phyloP scores from a whole-genome alignment of 2,888 invertebrate species.

The Serrognathus titanus region DNA sequence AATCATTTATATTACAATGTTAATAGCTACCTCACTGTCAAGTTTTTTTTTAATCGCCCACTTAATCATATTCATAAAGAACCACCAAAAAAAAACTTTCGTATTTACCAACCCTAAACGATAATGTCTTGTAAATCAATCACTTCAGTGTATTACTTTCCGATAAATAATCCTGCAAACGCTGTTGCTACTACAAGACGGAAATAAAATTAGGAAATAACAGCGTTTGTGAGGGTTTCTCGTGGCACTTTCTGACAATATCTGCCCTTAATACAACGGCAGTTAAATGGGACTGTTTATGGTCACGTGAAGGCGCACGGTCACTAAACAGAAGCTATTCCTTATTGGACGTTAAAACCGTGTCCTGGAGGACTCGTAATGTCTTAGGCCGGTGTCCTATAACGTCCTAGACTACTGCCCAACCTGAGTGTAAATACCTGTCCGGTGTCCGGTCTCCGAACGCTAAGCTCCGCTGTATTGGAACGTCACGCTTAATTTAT shows the following conservation, averaged over 20 bases:
- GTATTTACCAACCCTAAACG: too few species aligned
- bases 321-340: constrained; percentile 22
- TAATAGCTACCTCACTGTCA: neutral
- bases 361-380: constrained; percentile 22
- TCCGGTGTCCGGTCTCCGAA: constrained; percentile 11
- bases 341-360: constrained; percentile 23
- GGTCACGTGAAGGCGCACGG: constrained; percentile 20
- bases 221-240: constrained; percentile 18
- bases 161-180: too few species aligned
- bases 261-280: constrained; percentile 19
- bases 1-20: constrained; percentile 17
- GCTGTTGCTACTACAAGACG: constrained; percentile 11
- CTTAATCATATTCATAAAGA: too few species aligned
- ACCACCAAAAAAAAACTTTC: too few species aligned
- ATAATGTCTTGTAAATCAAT: too few species aligned
- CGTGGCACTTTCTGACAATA: constrained; percentile 19
- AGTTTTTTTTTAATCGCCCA: neutral
- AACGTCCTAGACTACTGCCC: constrained; percentile 4
- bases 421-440: constrained; percentile 15
- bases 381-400: constrained; percentile 15
- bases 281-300: constrained; percentile 22
- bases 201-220: constrained; percentile 20
- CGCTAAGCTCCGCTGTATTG: constrained; percentile 15
- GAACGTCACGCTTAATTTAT: constrained; percentile 7
- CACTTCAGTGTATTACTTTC: too few species aligned